Base-by-base conservation (phyloP, 2,797 vertebrate genomes). In the Poecilia velifera region DNA sequence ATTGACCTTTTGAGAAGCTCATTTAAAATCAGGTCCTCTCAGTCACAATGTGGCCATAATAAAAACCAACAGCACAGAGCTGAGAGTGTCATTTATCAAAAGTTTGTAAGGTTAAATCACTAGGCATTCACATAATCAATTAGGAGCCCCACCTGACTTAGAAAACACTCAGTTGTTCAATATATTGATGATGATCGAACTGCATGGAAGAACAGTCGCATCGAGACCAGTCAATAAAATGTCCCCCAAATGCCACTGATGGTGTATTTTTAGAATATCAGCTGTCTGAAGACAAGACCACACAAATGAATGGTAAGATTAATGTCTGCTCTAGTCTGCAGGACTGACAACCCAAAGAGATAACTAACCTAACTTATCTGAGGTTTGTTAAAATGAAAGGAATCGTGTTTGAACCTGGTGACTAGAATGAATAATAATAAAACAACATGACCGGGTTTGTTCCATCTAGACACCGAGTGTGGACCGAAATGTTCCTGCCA, bases 141-240 rank as follows among this genome's bases (percentile, higher is more conserved):
- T 59, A 1, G 53, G 77, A 76, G 79, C 7, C 25, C 22, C 41
- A 49, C 20, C n/a, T 57, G 22, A 78, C 46, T 51, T 76, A 74
- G 45, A 75, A 82, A 85, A 84, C 0, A 80, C 73, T 49, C 66
- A 59, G 64, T 36, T 22, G 70, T 79, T 70, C 75, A 73, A 83
- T 87, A 82, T 72, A 88, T 79, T 0, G 62, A 89, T 73, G 71
- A 39, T 39, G 62, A 82, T 81, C 85, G 53, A 79, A 41, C 68
- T 28, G 22, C 72, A 79, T 47, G 39, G 66, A 80, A 73, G 73
- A 81, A 49, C 28, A 80, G 80, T 62, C 82, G 76, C 85, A 89
- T 82, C 16, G 28, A 88, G 80, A 71, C 57, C 4, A 73, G 76
- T 88, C 73, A 5, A 85, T 83, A 66, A 62, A 4, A 20, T 46